phyloP scores from a whole-genome alignment of 2,797 vertebrate species.

The Acanthurus lineatus region DNA sequence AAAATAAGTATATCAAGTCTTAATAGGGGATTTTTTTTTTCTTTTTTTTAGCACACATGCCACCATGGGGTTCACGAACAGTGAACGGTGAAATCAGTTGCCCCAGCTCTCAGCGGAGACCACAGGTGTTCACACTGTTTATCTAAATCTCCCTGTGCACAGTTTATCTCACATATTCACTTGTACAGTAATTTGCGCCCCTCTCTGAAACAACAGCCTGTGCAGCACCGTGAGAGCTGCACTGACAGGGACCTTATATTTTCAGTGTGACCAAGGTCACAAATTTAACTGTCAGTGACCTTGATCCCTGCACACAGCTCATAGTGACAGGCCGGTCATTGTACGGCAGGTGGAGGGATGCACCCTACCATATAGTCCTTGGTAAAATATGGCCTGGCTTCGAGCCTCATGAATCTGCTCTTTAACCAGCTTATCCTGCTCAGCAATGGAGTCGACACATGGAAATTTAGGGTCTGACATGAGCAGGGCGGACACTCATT shows the following conservation, averaged over 20 bases:
- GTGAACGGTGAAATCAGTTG: conserved; percentile 27
- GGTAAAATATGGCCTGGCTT: conserved; percentile 43
- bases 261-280: conserved; percentile 66
- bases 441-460: conserved; percentile 4
- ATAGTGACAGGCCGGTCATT: conserved; percentile 8
- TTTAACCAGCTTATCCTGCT: conserved; percentile 31
- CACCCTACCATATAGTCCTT: conserved; percentile 4
- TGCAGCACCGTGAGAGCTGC: conserved; percentile 35
- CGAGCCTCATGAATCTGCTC: conserved; percentile 46
- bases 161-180: conserved; percentile 45
- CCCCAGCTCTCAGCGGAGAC: conserved; percentile 25
- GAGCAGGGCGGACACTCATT: conserved; percentile 29
- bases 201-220: conserved; percentile 27
- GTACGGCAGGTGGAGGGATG: conserved; percentile 28
- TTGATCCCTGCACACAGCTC: conserved; percentile 53
- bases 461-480: conserved; percentile 32
- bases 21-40: background rate
- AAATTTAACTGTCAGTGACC: conserved; percentile 55
- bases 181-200: conserved; percentile 28
- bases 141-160: conserved; percentile 33
- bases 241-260: conserved; percentile 37
- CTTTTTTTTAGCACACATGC: background rate
- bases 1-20: background rate
- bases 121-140: conserved; percentile 49
- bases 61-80: background rate